Evolutionary conservation across 2,113 vertebrate genomes (phyloP), one percentile per base, ranked within the genome.

Genomic region (Mesembrinibis cayennensis): DNA sequence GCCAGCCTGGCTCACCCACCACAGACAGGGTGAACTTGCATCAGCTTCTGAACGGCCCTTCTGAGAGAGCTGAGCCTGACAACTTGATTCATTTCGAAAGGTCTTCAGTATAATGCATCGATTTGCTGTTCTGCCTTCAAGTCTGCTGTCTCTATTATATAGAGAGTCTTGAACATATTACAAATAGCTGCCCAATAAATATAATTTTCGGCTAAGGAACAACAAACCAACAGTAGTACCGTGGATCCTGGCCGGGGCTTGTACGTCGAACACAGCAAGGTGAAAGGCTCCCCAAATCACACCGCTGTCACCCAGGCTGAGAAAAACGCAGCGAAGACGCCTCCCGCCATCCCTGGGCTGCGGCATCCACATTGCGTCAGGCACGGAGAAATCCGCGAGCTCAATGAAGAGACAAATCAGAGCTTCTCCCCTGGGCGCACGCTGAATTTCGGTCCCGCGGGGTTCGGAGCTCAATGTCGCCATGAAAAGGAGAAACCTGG

Each of bases 351-450:
- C 18, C 47, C 17, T 16, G 9, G 38, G 45, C 76, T 67, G 76
- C 36, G 8, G 3, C 45, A 32, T 20, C 40, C 5, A 2, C 82
- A 9, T 17, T 22, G 62, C 4, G 1, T 21, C 47, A 7, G n/a
- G 83, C 45, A 67, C 20, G 10, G 40, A 18, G 52, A 55, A 72
- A 81, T 40, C 52, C 22, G 8, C 13, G 38, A 27, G 29, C 55
- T 49, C 61, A 8, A 2, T 1, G n/a, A 15, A 34, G 13, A 34
- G 47, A 19, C 10, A 27, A 5, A 67, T 25, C 2, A 0, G 21
- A 36, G 40, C 40, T 69, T 32, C 69, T 74, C 30, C 30, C 25
- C 53, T 3, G 3, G 61, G 62, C 8, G 4, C 47, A 7, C 0
- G 2, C 55, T 19, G 61, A 17, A 2, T 53, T 18, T 16, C 3